Evolutionary conservation across 2,888 invertebrate genomes (phyloP), one percentile per base, ranked within the genome.

Genomic region (Mesorhabditis sp.): DNA sequence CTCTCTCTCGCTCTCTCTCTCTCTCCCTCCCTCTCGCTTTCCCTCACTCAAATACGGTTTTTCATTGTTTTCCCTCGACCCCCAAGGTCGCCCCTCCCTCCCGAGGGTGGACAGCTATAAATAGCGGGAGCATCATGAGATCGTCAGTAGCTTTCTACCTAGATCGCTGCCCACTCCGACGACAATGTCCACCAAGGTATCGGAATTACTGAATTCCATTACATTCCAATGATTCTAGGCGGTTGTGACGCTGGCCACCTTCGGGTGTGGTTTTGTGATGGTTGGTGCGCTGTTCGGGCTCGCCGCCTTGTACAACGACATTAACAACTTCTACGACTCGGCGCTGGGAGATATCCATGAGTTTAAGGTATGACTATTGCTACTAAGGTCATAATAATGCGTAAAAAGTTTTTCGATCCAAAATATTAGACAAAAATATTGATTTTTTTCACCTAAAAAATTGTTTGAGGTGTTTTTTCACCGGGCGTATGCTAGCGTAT

Each of bases 321-420:
- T 78, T 70, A 78, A 78, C 70, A 67, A 69, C 62, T 71, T 78
- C 61, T 74, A 74, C 66, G 74, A 75, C 66, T 75, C 74, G 70
- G 72, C 75, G 43, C 67, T 75, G 45, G 73, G 68, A 62, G 76
- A 78, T 71, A 68, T 78, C 61, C 66, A 69, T 44, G 76, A 77
- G 61, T 78, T 78, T 70, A 74, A 76, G 65, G 76, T 67, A n/a
- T 13, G 58, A 50, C 2, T 28, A 70, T 64, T 28, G 28, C 10
- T 10, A 64, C 2, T 64, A 2, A 13, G 10, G 64, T 1, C 2
- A 64, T 28, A 64, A 15, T 64, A 50, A 50, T 2, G 7, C 28
- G 28, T 2, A 28, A 28, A 28, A 28, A 28, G 28, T 28, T 28
- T 28, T 28, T 28, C 28, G 28, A 28, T 28, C 28, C 28, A 28